Percentiles rank a stretch among this genome's conserved stretches.
Evolutionary conservation across 2,888 invertebrate species (phyloP).

Genomic region (Cephus nigrinus): DNA sequence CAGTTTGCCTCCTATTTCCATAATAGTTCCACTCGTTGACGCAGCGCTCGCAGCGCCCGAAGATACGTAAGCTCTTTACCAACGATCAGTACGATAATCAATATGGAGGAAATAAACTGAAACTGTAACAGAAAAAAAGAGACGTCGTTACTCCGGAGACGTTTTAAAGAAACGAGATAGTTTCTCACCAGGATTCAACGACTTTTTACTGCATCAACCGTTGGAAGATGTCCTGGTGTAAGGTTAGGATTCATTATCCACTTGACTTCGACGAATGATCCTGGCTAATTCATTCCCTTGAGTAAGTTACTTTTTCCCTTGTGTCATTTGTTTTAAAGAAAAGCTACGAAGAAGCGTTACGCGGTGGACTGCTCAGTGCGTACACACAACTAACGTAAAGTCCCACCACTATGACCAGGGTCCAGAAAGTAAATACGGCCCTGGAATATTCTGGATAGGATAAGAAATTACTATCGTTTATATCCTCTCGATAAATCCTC

Average conservation of each 20-base stretch:
- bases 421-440: conserved; percentile 48
- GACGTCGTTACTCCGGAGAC: background rate
- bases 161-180: background rate
- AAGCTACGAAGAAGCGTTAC: conserved; percentile 6
- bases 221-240: background rate
- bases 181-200: background rate
- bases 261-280: background rate
- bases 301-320: background rate
- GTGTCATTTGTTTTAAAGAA: background rate
- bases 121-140: background rate
- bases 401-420: conserved; percentile 46
- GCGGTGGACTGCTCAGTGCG: conserved; percentile 45
- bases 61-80: background rate
- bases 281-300: background rate
- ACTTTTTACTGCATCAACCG: background rate
- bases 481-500: background rate
- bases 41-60: background rate
- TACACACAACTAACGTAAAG: conserved; percentile 49
- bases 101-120: background rate
- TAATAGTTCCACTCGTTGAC: background rate
- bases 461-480: background rate
- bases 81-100: background rate
- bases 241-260: background rate
- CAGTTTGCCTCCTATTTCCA: background rate
- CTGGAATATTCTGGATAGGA: conserved; percentile 42